These are phyloP conservation scores for Tridacna crocea DNA, from an alignment of 2,888 invertebrate genomes.

Conservation along the genomic window DNA sequence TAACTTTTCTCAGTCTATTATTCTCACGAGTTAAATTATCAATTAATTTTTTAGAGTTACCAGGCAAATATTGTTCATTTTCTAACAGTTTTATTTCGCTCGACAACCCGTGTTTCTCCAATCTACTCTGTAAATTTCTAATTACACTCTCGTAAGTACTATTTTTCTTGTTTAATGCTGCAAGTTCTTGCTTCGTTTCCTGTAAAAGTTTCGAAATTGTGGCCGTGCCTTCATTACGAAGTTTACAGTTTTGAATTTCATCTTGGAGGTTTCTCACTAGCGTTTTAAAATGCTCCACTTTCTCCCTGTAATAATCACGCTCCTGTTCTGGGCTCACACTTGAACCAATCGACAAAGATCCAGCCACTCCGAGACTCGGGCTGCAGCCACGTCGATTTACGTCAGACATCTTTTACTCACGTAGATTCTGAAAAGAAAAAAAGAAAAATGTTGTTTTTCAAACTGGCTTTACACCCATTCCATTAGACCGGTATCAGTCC, in stretches of 20 bases:
- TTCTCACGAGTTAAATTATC: conserved; percentile 78
- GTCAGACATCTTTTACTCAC: background rate
- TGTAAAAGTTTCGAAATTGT: conserved; percentile 74
- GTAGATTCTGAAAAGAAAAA: background rate
- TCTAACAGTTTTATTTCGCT: conserved; percentile 69
- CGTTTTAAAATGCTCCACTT: conserved; percentile 68
- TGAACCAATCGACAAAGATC: background rate
- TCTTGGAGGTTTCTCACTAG: conserved; percentile 67
- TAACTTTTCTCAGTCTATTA: conserved; percentile 68
- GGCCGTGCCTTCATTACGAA: conserved; percentile 73
- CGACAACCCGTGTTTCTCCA: conserved; percentile 69
- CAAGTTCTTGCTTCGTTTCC: conserved; percentile 72
- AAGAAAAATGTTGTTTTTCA: background rate
- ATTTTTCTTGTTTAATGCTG: conserved; percentile 64
- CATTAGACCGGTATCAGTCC: too few relatives aligned
- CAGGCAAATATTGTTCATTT: conserved; percentile 75
- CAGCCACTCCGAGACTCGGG: background rate
- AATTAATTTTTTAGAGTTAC: conserved; percentile 73
- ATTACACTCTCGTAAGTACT: conserved; percentile 70
- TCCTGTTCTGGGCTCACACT: conserved; percentile 31
- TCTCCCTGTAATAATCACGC: conserved; percentile 63
- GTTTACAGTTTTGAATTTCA: conserved; percentile 69
- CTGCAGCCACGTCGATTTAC: background rate
- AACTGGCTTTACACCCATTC: background rate
- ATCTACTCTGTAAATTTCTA: conserved; percentile 73